Evolutionary conservation across 2,797 vertebrate genomes (phyloP).

Genomic region (Sebastes nivosus): DNA sequence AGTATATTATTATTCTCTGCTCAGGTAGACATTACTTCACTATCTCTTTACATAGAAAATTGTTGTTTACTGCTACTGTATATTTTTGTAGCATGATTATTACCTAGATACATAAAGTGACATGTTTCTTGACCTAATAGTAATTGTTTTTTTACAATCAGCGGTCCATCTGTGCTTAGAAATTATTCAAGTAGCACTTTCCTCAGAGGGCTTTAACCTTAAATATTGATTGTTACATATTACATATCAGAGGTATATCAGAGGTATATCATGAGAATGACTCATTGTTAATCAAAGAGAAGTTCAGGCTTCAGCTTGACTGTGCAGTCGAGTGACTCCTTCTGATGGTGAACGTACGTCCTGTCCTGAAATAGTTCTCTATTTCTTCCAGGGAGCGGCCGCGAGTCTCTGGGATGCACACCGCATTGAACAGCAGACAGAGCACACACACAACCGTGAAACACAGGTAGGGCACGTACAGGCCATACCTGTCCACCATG

Average conservation of each 20-base stretch:
- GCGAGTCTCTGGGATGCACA: constrained; percentile 92
- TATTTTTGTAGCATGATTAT: not conserved
- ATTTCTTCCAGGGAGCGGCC: constrained; percentile 93
- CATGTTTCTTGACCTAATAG: not conserved
- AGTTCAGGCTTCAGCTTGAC: not conserved
- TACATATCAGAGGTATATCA: not conserved
- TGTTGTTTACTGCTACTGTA: not conserved
- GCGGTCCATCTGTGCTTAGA: not conserved
- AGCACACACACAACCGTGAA: constrained; percentile 85
- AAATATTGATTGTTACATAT: not conserved
- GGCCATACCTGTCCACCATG: constrained; percentile 80
- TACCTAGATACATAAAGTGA: too few relatives aligned
- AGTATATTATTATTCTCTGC: too few relatives aligned
- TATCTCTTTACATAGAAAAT: not conserved
- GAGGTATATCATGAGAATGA: not conserved
- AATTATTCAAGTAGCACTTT: not conserved
- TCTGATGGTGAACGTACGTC: constrained; percentile 73
- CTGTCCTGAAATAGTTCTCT: constrained; percentile 90
- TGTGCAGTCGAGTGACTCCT: not conserved
- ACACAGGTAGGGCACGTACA: constrained; percentile 89
- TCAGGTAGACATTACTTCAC: too few relatives aligned
- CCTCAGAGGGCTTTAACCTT: not conserved
- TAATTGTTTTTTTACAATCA: not conserved
- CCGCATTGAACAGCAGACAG: constrained; percentile 88
- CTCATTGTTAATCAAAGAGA: not conserved